Conservation (phyloP, 2,797 vertebrate species). For the Muscicapa comitata region DNA sequence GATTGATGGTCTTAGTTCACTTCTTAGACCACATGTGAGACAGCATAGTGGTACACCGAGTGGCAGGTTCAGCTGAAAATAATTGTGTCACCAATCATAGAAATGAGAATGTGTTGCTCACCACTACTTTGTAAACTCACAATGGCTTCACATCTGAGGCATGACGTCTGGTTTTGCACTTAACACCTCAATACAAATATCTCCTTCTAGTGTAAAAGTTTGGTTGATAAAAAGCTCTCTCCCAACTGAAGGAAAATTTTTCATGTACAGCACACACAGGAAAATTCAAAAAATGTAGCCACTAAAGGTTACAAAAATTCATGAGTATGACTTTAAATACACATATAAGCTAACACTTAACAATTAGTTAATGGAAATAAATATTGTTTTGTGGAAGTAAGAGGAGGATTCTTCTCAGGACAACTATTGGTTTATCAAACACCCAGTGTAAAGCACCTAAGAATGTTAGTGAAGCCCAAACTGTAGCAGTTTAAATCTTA, state of each 20-base stretch:
- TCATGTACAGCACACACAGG: rapidly evolving
- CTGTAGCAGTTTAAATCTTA: background rate
- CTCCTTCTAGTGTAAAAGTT: background rate
- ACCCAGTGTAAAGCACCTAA: background rate
- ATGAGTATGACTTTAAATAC: background rate
- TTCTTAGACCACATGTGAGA: background rate
- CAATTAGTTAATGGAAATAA: background rate
- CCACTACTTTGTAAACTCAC: background rate
- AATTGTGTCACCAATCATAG: background rate
- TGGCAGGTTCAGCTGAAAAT: background rate
- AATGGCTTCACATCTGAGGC: background rate
- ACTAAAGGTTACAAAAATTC: background rate
- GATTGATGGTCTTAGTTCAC: background rate
- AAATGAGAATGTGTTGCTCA: background rate
- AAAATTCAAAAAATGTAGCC: background rate
- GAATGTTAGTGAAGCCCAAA: background rate
- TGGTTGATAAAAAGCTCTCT: background rate
- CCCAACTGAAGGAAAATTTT: background rate
- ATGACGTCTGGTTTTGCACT: background rate
- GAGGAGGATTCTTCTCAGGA: background rate
- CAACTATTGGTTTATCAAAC: background rate
- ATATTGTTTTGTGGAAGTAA: background rate
- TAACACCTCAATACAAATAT: background rate
- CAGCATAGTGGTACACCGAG: background rate
- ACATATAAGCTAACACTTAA: background rate